Percentiles rank a stretch among this genome's conserved stretches.
phyloP scores from a whole-genome alignment of 1,140 invertebrate genomes.

The Rhynchophorus ferrugineus region DNA sequence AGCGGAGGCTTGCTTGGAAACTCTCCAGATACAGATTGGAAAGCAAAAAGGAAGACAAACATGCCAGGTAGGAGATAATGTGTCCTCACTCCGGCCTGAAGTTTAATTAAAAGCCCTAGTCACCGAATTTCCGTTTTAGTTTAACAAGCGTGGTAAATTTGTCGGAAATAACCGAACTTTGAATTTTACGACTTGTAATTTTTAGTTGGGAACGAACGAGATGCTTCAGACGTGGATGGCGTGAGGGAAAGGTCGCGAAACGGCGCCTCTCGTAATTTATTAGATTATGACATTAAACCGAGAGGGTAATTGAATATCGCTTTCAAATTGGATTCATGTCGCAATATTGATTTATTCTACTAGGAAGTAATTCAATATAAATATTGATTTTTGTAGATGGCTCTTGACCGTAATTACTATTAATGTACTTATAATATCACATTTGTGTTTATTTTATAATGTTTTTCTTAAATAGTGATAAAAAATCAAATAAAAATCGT shows the following conservation, averaged over 20 bases:
- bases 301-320: not conserved
- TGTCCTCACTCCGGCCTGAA: conserved; percentile 1
- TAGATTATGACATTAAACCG: not conserved
- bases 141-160: not conserved
- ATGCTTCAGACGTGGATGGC: not conserved
- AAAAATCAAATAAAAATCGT: not conserved
- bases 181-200: not conserved
- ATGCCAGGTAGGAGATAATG: conserved; percentile 1
- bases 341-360: not conserved
- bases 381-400: too few species aligned
- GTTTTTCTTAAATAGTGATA: not conserved
- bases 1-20: too few species aligned
- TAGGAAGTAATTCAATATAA: too few species aligned
- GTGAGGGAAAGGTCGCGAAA: not conserved
- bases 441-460: not conserved
- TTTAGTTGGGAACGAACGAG: not conserved
- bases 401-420: too few species aligned
- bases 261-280: not conserved
- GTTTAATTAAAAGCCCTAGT: conserved; percentile 7
- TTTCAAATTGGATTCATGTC: not conserved
- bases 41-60: not conserved
- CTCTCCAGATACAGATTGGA: not conserved
- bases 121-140: not conserved
- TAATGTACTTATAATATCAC: not conserved
- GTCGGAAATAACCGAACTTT: not conserved